These are phyloP conservation scores for Muntiacus muntjak DNA, from an alignment of 2,113 vertebrate species.

Conservation along the genomic window DNA sequence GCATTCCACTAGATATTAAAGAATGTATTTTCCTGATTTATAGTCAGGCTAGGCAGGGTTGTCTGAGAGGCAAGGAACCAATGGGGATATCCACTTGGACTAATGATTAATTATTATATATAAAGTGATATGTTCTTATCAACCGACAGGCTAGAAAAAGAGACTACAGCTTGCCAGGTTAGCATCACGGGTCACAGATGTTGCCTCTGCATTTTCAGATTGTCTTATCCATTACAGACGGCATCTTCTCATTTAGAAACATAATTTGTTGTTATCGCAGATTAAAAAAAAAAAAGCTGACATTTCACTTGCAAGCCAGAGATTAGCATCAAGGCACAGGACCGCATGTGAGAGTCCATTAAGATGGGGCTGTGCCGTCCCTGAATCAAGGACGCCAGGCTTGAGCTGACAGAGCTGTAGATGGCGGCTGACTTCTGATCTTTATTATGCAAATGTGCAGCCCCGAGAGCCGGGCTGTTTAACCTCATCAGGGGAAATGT, in stretches of 20 bases:
- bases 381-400: conserved; percentile 66
- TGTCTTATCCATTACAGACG: conserved; percentile 79
- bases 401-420: background rate
- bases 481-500: conserved; percentile 60
- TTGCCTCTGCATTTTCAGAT: conserved; percentile 75
- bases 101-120: conserved; percentile 79
- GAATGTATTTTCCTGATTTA: conserved; percentile 76
- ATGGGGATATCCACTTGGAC: conserved; percentile 70
- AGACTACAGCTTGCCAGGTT: conserved; percentile 68
- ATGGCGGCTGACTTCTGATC: conserved; percentile 58
- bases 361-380: conserved; percentile 47
- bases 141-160: conserved; percentile 72
- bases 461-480: conserved; percentile 11
- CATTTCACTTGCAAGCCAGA: conserved; percentile 77
- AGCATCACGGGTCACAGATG: conserved; percentile 75
- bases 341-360: background rate
- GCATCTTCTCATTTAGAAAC: conserved; percentile 78
- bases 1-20: conserved; percentile 73
- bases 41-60: conserved; percentile 36
- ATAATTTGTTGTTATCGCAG: conserved; percentile 77
- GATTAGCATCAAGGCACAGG: conserved; percentile 72
- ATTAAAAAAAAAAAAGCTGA: conserved; percentile 35
- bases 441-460: conserved; percentile 65
- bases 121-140: conserved; percentile 79
- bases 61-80: conserved; percentile 59